Evolutionary conservation across 2,888 invertebrate species (phyloP).

Genomic region (Ectemnius lituratus): DNA sequence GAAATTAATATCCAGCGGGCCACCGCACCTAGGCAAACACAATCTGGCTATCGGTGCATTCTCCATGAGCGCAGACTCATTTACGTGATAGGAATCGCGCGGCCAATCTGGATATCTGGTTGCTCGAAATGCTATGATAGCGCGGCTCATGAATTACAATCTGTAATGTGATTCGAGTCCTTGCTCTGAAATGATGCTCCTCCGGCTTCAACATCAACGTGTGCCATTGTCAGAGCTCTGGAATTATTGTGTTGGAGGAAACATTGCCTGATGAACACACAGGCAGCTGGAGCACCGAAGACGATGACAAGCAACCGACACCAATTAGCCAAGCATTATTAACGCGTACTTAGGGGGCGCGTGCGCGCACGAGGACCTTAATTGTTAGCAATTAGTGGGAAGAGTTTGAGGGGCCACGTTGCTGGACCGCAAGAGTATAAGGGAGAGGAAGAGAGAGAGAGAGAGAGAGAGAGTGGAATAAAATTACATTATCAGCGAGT

Average conservation of each 20-base stretch:
- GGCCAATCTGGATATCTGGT: background rate
- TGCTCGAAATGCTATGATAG: background rate
- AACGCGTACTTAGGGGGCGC: conserved; percentile 42
- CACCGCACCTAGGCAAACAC: conserved; percentile 2
- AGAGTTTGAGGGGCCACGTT: conserved; percentile 46
- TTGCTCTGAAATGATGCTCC: no score
- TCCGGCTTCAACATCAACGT: no score
- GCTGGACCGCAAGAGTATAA: conserved; percentile 20
- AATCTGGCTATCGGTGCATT: background rate
- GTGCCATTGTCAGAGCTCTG: no score
- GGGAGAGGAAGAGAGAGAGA: no score
- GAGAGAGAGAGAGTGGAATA: conserved; percentile 4
- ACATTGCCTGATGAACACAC: conserved; percentile 6
- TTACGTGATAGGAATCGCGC: conserved; percentile 1
- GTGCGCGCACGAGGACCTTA: conserved; percentile 24
- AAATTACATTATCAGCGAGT: conserved; percentile 43
- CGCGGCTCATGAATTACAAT: conserved; percentile 1
- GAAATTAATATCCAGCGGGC: conserved; percentile 5
- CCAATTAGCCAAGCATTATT: conserved; percentile 63
- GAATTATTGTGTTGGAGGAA: no score
- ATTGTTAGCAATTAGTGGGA: conserved; percentile 62
- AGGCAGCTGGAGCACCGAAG: conserved; percentile 51
- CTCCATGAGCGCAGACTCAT: conserved; percentile 1
- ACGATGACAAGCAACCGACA: conserved; percentile 35
- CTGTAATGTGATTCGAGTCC: background rate